A percentile compares a stretch with the other conserved stretches of the same genome.
Conservation (phyloP, 1,140 invertebrate genomes). For the Tetramorium parvispinum region DNA sequence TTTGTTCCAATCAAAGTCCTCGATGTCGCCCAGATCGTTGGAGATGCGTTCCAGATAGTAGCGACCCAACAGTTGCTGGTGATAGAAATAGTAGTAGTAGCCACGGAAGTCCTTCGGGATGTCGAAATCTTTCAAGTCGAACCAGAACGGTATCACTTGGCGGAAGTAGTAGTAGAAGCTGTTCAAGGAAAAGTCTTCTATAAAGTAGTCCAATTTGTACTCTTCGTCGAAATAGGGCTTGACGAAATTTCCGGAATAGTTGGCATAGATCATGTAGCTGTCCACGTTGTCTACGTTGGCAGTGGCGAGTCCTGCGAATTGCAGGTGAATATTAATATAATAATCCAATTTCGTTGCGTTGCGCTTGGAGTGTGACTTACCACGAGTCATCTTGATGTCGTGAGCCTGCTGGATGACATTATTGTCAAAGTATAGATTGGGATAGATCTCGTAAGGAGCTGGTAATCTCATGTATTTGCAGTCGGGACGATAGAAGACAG, state of each 20-base stretch:
- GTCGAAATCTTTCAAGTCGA: conserved; percentile 86
- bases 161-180: conserved; percentile 90
- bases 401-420: conserved; percentile 88
- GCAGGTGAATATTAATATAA: too few species aligned
- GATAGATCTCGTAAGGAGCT: conserved; percentile 89
- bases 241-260: conserved; percentile 78
- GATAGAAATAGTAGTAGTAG: conserved; percentile 87
- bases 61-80: conserved; percentile 88
- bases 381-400: conserved; percentile 85
- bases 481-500: conserved; percentile 88
- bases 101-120: conserved; percentile 87
- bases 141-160: conserved; percentile 89
- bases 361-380: conserved; percentile 57
- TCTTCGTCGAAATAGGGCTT: conserved; percentile 85
- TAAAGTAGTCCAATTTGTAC: conserved; percentile 90
- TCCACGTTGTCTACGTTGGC: conserved; percentile 71
- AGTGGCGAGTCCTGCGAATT: conserved; percentile 14
- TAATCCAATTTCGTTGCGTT: neutral
- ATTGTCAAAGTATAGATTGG: conserved; percentile 88
- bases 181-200: conserved; percentile 90
- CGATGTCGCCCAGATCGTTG: conserved; percentile 87
- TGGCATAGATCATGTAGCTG: conserved; percentile 80
- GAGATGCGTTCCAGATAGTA: conserved; percentile 90
- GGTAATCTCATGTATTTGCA: conserved; percentile 88
- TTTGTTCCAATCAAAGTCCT: conserved; percentile 87